A percentile compares a stretch with the other conserved stretches of the same genome.
These are phyloP conservation scores for Ptychochromis oligacanthus DNA, from an alignment of 2,113 vertebrate species.

Conservation along the genomic window DNA sequence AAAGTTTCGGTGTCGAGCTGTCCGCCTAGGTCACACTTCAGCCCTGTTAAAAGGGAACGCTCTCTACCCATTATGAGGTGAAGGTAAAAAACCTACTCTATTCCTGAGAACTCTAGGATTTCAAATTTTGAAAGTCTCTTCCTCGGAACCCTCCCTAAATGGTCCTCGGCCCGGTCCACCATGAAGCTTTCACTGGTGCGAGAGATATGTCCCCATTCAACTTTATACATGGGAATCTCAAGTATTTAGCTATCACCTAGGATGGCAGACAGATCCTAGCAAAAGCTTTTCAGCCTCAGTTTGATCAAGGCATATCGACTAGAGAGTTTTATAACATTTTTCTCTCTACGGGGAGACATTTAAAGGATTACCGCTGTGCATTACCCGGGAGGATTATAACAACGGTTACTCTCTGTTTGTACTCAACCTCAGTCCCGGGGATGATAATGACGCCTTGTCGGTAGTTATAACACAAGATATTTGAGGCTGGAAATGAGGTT, in stretches of 20 bases:
- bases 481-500: no score
- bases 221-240: background rate
- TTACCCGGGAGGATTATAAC: no score
- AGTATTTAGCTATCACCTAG: background rate
- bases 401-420: no score
- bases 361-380: no score
- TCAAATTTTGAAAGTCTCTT: background rate
- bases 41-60: no score
- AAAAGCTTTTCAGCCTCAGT: background rate
- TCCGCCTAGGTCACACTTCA: background rate
- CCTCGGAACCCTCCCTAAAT: background rate
- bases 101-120: background rate
- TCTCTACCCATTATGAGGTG: no score
- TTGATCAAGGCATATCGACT: background rate
- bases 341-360: background rate
- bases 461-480: no score
- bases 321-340: constrained; percentile 22
- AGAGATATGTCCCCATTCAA: background rate
- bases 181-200: background rate
- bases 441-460: no score
- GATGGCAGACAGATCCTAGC: background rate
- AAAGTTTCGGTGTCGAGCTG: background rate
- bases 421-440: no score
- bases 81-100: background rate
- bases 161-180: background rate